These are phyloP conservation scores for Pharmacophagus antenor DNA, from an alignment of 2,888 invertebrate species.

Conservation along the genomic window DNA sequence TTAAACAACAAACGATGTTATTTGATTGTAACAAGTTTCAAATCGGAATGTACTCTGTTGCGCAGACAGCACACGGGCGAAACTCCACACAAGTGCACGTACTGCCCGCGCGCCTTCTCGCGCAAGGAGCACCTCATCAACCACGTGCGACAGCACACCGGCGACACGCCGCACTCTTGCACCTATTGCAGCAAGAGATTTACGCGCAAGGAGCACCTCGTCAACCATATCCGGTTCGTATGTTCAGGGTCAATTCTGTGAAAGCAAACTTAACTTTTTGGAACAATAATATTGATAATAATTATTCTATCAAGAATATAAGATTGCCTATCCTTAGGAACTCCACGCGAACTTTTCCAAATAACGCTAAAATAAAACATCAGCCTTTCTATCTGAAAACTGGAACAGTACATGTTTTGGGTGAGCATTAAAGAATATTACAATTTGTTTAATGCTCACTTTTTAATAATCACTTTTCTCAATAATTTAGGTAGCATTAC, in stretches of 20 bases:
- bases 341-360: no score
- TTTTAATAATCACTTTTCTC: no score
- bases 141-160: constrained; percentile 88
- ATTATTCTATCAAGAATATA: no score
- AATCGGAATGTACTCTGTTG: constrained; percentile 76
- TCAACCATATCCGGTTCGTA: constrained; percentile 80
- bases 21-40: constrained; percentile 34
- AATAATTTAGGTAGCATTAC: no score
- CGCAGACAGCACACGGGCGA: constrained; percentile 89
- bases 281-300: background rate
- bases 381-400: no score
- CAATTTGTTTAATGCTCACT: no score
- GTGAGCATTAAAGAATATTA: no score
- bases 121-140: constrained; percentile 93
- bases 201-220: constrained; percentile 86
- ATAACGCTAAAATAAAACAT: no score
- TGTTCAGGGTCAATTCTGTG: constrained; percentile 6
- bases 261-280: constrained; percentile 2
- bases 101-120: constrained; percentile 80
- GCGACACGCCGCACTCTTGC: constrained; percentile 86
- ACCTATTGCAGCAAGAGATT: constrained; percentile 86
- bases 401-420: no score
- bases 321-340: no score
- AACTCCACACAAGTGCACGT: constrained; percentile 89
- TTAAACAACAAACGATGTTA: background rate